Percentiles rank a stretch among this genome's conserved stretches.
These are phyloP conservation scores for Eptatretus burgeri DNA, from an alignment of 2,113 vertebrate genomes.

Conservation along the genomic window DNA sequence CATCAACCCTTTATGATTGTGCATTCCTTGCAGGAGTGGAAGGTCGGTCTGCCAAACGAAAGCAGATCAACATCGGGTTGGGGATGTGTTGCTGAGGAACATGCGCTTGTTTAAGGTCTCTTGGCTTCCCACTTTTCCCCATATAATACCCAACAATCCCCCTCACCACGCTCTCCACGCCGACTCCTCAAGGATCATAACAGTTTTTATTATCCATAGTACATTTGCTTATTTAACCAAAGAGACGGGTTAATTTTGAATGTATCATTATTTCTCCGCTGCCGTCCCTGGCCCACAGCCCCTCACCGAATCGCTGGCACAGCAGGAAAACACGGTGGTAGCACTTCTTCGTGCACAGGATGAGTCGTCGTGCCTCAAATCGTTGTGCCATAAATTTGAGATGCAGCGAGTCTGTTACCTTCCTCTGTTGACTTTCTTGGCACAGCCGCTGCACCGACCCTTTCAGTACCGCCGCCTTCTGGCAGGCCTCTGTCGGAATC, in stretches of 20 bases:
- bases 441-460: conserved; percentile 69
- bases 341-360: too few relatives aligned
- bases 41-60: conserved; percentile 67
- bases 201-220: too few relatives aligned
- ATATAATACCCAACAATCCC: background rate
- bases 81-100: conserved; percentile 73
- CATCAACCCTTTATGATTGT: too few relatives aligned
- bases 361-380: conserved; percentile 20
- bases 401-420: conserved; percentile 89
- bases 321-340: too few relatives aligned
- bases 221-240: too few relatives aligned
- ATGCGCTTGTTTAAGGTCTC: conserved; percentile 60
- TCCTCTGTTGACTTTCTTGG: conserved; percentile 70
- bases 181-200: too few relatives aligned
- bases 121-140: background rate
- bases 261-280: too few relatives aligned
- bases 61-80: conserved; percentile 72
- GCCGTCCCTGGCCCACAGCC: too few relatives aligned
- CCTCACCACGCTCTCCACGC: too few relatives aligned
- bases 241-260: too few relatives aligned
- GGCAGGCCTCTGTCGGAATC: conserved; percentile 74
- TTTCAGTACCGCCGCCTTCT: conserved; percentile 91
- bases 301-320: too few relatives aligned
- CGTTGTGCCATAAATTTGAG: conserved; percentile 61
- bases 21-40: conserved; percentile 37